These are phyloP conservation scores for Heliangelus exortis DNA, from an alignment of 2,797 vertebrate species.

Conservation along the genomic window DNA sequence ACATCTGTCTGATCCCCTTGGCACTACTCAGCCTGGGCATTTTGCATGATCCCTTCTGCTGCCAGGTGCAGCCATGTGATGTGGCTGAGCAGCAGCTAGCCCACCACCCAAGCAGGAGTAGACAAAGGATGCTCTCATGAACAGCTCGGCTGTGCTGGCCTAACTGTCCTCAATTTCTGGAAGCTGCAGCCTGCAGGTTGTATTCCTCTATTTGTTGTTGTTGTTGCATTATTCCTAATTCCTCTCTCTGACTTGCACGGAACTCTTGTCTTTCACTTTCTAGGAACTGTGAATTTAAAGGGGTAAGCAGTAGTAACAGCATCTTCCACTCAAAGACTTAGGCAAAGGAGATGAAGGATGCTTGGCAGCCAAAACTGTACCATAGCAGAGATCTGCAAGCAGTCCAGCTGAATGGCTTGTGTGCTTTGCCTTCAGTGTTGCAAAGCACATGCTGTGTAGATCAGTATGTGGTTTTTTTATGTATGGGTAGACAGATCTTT, in stretches of 20 bases:
- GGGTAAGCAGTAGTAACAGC: not conserved
- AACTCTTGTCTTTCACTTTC: slow-evolving; percentile 17
- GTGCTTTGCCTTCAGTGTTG: not conserved
- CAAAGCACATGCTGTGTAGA: not conserved
- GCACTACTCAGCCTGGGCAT: not conserved
- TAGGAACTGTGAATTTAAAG: slow-evolving; percentile 2
- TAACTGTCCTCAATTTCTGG: not conserved
- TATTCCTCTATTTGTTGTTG: not conserved
- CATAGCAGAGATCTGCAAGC: not conserved
- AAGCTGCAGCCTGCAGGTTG: slow-evolving; percentile 38
- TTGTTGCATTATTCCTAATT: not conserved
- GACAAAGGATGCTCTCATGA: slow-evolving; percentile 5
- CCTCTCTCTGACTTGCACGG: not conserved
- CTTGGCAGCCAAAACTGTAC: not conserved
- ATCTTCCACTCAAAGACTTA: not conserved
- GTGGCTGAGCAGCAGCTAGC: not conserved
- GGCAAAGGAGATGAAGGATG: not conserved
- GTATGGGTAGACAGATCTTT: not conserved
- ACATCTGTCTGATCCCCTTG: slow-evolving; percentile 46
- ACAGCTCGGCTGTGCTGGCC: not conserved
- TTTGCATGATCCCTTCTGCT: not conserved
- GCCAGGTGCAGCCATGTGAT: not conserved
- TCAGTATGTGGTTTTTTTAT: not conserved
- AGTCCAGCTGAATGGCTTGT: not conserved
- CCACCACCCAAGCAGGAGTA: not conserved